These are phyloP conservation scores for Meganola albula DNA, from an alignment of 2,888 invertebrate species.

Conservation along the genomic window DNA sequence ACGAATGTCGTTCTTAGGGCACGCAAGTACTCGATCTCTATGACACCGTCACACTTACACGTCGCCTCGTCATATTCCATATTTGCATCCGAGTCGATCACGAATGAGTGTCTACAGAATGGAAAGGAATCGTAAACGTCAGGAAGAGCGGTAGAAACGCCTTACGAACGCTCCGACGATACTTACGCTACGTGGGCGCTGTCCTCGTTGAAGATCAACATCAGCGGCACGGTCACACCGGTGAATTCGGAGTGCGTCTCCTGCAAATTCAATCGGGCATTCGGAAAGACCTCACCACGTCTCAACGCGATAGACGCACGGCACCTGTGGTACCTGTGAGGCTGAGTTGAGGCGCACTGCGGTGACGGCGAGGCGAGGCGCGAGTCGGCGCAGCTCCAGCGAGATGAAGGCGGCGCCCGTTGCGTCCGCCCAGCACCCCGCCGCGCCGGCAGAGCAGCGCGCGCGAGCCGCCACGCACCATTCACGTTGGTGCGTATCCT, in stretches of 20 bases:
- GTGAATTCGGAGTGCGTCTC: conserved; percentile 52
- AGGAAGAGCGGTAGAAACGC: conserved; percentile 4
- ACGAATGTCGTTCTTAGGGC: conserved; percentile 9
- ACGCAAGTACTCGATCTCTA: conserved; percentile 4
- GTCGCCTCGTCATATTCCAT: too few relatives aligned
- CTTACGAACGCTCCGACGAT: too few relatives aligned
- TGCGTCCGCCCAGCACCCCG: conserved; percentile 40
- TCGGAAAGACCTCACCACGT: neutral
- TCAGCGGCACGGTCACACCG: conserved; percentile 48
- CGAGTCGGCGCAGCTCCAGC: conserved; percentile 41
- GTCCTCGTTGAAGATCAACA: conserved; percentile 55
- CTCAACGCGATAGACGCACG: neutral
- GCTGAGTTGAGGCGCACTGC: conserved; percentile 55
- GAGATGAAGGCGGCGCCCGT: conserved; percentile 42
- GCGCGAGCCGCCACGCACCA: conserved; percentile 34
- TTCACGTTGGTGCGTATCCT: too few relatives aligned
- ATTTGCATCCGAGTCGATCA: too few relatives aligned
- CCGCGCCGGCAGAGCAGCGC: conserved; percentile 42
- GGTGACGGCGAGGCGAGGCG: conserved; percentile 41
- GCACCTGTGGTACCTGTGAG: conserved; percentile 43
- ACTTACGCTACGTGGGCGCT: conserved; percentile 50
- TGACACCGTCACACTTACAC: neutral
- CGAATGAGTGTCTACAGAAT: conserved; percentile 32
- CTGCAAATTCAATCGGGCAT: conserved; percentile 24
- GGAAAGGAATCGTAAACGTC: too few relatives aligned